Base-by-base conservation (phyloP, 2,888 invertebrate species). In the Acanthosoma haemorrhoidale region DNA sequence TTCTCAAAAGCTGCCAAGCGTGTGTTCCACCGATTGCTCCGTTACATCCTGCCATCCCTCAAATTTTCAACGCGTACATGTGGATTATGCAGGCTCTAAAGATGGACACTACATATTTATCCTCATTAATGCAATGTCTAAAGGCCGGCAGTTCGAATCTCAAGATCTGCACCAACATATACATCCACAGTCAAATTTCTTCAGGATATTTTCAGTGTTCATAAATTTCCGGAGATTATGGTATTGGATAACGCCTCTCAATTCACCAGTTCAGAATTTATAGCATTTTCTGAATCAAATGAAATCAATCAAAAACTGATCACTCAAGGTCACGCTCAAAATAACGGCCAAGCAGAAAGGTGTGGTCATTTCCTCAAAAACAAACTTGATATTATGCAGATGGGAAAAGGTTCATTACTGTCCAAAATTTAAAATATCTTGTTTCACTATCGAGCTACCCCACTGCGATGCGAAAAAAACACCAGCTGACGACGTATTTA, bases 271-370 rank as follows among this genome's bases (percentile, higher is more conserved):
- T 36, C 70, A 29, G 31, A 61, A 18, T 74, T 75, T 63, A 25
- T 58, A n/a, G 16, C 4, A 32, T 75, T 71, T 38, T 74, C 72
- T 61, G 25, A 60, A 32, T 18, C 9, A 3, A 68, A 59, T 38
- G 71, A 71, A 3, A 73, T 73, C 8, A 25, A 18, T 2, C 71
- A 71, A 31, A 72, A 63, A 32, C 70, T 70, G 31, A 71, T 69
- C 4, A 69, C 73, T 3, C 74, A 74, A 31, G 73, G 72, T 9
- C 74, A 75, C 58, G 71, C n/a, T n/a, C n/a, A n/a, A n/a, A n/a
- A n/a, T n/a, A n/a, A n/a, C n/a, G n/a, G n/a, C n/a, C n/a, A n/a
- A 38, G 75, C 74, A 2, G 75, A 76, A 72, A 36, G 75, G 6
- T 43, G 68, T 58, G 71, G 73, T 3, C 70, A 67, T 39, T 74